These are phyloP conservation scores for Rhingia campestris DNA, from an alignment of 2,888 invertebrate genomes.

Conservation along the genomic window DNA sequence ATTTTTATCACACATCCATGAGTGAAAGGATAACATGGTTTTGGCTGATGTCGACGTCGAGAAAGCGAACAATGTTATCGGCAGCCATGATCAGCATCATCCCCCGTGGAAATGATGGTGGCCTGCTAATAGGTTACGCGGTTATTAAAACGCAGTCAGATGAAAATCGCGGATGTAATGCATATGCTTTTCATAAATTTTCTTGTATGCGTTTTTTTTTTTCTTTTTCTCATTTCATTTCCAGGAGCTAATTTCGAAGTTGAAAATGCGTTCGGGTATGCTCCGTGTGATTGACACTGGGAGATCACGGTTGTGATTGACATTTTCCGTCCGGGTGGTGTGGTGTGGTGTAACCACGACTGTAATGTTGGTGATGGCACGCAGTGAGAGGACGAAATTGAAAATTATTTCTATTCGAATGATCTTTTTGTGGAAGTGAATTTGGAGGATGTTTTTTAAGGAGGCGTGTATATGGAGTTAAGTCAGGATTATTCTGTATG, in stretches of 20 bases:
- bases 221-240: not conserved
- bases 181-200: slow-evolving; percentile 24
- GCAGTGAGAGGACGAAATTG: slow-evolving; percentile 1
- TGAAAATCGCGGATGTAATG: slow-evolving; percentile 55
- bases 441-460: slow-evolving; percentile 42
- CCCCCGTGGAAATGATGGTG: slow-evolving; percentile 30
- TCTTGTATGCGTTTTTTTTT: not conserved
- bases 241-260: slow-evolving; percentile 34
- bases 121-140: slow-evolving; percentile 49
- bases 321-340: slow-evolving; percentile 66
- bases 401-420: slow-evolving; percentile 64
- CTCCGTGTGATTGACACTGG: slow-evolving; percentile 33
- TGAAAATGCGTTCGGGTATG: slow-evolving; percentile 6
- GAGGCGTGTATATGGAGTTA: slow-evolving; percentile 41
- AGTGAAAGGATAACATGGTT: slow-evolving; percentile 45
- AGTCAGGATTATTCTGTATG: slow-evolving; percentile 42
- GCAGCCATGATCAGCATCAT: slow-evolving; percentile 16
- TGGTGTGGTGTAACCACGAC: not conserved
- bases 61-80: slow-evolving; percentile 30
- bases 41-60: not conserved
- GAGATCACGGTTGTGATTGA: slow-evolving; percentile 57
- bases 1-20: slow-evolving; percentile 40
- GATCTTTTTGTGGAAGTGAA: slow-evolving; percentile 47
- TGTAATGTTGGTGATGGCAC: slow-evolving; percentile 9
- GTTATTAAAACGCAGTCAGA: slow-evolving; percentile 67